phyloP scores from a whole-genome alignment of 2,113 vertebrate genomes.

The Rhegmatorhina hoffmannsi region DNA sequence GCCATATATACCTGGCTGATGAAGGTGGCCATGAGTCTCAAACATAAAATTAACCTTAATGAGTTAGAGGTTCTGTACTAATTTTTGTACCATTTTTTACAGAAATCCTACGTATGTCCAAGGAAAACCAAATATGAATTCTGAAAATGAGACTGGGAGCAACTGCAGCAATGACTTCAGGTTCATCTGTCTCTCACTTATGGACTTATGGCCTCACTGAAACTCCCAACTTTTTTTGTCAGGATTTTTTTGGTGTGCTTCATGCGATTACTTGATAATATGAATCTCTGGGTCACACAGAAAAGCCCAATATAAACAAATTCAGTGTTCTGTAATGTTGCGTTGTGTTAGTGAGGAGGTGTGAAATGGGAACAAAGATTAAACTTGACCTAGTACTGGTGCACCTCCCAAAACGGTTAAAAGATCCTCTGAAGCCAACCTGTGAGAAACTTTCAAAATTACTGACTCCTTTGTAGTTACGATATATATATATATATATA shows the following conservation, averaged over 20 bases:
- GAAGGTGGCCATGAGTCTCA: background rate
- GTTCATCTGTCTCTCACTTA: background rate
- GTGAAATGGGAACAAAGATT: background rate
- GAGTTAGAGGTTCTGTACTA: background rate
- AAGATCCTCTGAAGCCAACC: background rate
- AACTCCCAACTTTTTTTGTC: background rate
- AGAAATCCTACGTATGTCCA: background rate
- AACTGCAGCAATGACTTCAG: background rate
- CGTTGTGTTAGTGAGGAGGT: background rate
- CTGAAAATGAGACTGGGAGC: background rate
- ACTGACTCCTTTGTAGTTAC: background rate
- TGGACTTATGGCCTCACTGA: background rate
- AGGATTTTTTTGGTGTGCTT: background rate
- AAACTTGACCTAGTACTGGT: background rate
- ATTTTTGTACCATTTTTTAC: background rate
- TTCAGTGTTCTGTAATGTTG: background rate
- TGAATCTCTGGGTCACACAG: background rate
- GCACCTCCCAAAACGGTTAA: background rate
- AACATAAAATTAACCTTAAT: background rate
- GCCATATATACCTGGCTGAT: background rate
- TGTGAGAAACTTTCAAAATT: background rate
- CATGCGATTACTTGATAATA: background rate
- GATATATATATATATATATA: background rate
- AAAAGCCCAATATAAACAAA: background rate
- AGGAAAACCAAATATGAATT: background rate